Evolutionary conservation across 2,888 invertebrate genomes (phyloP), one percentile per base, ranked within the genome.

Genomic region (Tethea ocularis): DNA sequence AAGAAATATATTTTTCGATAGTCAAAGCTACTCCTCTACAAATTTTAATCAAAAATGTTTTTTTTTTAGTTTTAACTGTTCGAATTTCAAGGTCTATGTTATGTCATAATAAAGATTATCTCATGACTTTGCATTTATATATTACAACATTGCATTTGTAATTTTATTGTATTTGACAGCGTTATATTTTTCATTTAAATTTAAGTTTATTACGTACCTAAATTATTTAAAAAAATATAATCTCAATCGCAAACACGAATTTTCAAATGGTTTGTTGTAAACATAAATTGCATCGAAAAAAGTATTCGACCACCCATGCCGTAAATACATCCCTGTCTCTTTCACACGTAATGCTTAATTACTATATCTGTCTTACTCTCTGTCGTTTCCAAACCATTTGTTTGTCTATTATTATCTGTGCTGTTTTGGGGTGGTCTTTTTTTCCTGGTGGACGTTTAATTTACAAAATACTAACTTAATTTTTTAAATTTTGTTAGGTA

Each of bases 351-450:
- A 22, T 20, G 33, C 46, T 33, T 55, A 55, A 63, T n/a, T 15
- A 11, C 57, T 62, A 57, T 51, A 26, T 60, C 62, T 56, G 24
- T 81, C 80, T 63, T 69, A 64, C 62, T 84, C 71, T 60, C 22
- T 70, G 66, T 72, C 75, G 67, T 72, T 83, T 79, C 68, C 72
- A 82, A 82, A 80, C 72, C 72, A 78, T 83, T 84, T 84, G 82
- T 87, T 85, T 85, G 83, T 78, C 84, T 87, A 84, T 86, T 87
- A 86, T 82, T 86, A 84, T 78, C 80, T 79, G 83, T 87, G 85
- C 83, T 77, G 77, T 87, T 86, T 86, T 78, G 82, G 89, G 90
- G 91, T 90, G 91, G 91, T 89, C 91, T 76, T 78, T 79, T 78
- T 74, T 64, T 64, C 72, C 61, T 56, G 62, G 61, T 67, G 64